Conservation (phyloP, 2,888 invertebrate species). For the Abrostola tripartita region DNA sequence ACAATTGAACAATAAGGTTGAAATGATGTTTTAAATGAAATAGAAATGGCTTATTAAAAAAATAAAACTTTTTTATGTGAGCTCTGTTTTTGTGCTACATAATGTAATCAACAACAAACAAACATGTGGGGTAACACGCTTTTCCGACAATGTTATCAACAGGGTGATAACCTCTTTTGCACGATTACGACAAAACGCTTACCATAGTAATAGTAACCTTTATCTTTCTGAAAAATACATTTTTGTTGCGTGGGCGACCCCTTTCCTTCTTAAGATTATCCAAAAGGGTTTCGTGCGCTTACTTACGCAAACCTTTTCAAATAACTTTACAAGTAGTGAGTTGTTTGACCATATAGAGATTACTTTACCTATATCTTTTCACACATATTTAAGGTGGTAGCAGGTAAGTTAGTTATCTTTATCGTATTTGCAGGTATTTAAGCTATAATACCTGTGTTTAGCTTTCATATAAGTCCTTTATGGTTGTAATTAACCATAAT, state of each 20-base stretch:
- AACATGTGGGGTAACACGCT: too few relatives aligned
- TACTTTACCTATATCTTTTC: neutral
- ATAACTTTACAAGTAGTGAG: conserved; percentile 35
- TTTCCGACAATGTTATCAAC: neutral
- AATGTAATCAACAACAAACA: too few relatives aligned
- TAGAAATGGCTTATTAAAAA: too few relatives aligned
- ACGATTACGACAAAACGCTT: conserved; percentile 28
- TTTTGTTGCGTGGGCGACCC: conserved; percentile 30
- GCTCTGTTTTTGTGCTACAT: too few relatives aligned
- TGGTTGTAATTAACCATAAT: too few relatives aligned
- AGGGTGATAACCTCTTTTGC: conserved; percentile 15
- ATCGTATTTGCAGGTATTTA: neutral
- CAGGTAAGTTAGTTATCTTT: neutral
- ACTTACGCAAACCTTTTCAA: conserved; percentile 35
- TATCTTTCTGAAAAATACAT: conserved; percentile 36
- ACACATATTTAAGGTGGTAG: neutral
- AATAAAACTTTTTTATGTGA: too few relatives aligned
- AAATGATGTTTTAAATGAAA: too few relatives aligned
- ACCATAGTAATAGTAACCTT: conserved; percentile 24
- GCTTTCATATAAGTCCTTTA: too few relatives aligned
- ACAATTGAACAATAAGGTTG: too few relatives aligned
- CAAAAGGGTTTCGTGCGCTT: conserved; percentile 38
- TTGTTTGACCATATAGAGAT: conserved; percentile 6
- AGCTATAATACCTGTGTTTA: neutral
- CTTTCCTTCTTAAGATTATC: conserved; percentile 47